Percentiles rank a stretch among this genome's conserved stretches.
Evolutionary conservation across 1,140 invertebrate genomes (phyloP).

Genomic region (Delia radicum): DNA sequence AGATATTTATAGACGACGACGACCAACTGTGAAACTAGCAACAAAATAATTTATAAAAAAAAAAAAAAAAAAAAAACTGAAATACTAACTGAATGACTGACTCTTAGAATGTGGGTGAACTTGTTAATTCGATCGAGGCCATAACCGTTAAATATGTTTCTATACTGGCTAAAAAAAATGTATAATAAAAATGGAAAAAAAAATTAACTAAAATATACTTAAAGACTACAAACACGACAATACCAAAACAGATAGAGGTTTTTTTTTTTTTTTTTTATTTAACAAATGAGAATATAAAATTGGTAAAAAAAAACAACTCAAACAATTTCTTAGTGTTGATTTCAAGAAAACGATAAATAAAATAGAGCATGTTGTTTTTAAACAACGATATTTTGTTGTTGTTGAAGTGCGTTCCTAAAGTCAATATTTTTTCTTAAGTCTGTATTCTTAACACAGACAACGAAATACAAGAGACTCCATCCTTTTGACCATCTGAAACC

Average conservation of each 20-base stretch:
- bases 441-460: not conserved
- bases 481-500: not conserved
- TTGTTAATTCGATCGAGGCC: conserved; percentile 24
- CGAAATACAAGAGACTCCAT: no score
- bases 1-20: no score
- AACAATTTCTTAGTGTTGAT: conserved; percentile 5
- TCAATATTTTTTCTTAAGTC: not conserved
- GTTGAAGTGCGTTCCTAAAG: not conserved
- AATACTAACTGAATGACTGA: not conserved
- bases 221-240: conserved; percentile 1
- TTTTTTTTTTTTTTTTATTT: not conserved
- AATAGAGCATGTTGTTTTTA: conserved; percentile 11
- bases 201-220: no score
- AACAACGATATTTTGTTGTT: not conserved
- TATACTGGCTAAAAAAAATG: not conserved
- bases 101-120: conserved; percentile 18
- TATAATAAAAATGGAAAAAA: conserved; percentile 18
- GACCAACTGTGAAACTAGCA: no score
- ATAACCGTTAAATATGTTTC: conserved; percentile 14
- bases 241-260: not conserved
- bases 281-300: not conserved
- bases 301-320: not conserved
- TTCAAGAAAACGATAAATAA: conserved; percentile 26
- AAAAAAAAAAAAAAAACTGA: no score
- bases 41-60: no score